phyloP scores from a whole-genome alignment of 1,140 invertebrate genomes.

The Eciton burchellii region DNA sequence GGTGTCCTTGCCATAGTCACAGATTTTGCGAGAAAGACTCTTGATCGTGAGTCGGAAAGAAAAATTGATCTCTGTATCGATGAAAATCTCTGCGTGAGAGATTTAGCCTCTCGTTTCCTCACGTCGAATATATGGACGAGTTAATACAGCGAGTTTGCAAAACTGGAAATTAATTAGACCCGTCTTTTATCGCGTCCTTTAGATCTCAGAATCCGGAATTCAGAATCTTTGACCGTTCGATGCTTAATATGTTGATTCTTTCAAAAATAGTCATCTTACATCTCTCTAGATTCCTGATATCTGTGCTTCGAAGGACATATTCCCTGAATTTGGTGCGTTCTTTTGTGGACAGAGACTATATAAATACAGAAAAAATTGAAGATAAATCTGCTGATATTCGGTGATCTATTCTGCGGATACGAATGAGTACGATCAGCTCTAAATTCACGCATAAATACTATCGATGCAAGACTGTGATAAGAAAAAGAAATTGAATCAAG shows the following conservation, averaged over 20 bases:
- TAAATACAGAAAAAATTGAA: neutral
- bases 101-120: neutral
- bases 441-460: neutral
- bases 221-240: too few species aligned
- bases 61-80: neutral
- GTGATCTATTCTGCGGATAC: neutral
- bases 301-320: neutral
- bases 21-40: constrained; percentile 7
- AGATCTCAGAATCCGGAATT: too few species aligned
- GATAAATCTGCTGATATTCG: neutral
- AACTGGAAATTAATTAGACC: neutral
- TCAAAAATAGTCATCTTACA: neutral
- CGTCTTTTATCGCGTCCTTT: neutral
- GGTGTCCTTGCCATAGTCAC: neutral
- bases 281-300: neutral
- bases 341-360: neutral
- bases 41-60: too few species aligned
- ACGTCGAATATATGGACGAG: constrained; percentile 5
- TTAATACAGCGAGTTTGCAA: too few species aligned
- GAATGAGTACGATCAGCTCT: neutral
- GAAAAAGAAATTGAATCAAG: neutral
- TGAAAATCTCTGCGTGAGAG: neutral
- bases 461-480: neutral
- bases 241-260: too few species aligned
- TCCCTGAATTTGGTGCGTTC: neutral